Conservation (phyloP, 2,888 invertebrate genomes). For the Cantharis nigra region DNA sequence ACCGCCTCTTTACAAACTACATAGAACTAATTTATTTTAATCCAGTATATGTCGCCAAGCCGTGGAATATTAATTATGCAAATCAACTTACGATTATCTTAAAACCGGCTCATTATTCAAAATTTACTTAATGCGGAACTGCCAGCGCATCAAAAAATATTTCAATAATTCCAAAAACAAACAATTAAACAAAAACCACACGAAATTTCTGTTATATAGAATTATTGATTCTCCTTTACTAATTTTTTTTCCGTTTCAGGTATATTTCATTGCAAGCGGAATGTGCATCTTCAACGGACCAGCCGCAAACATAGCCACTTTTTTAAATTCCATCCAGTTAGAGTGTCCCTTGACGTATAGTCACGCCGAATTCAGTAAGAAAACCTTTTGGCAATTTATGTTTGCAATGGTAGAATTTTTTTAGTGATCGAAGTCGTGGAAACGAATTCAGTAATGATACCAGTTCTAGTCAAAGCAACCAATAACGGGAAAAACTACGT, state of each 20-base stretch:
- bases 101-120: too few species aligned
- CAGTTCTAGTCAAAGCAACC: not conserved
- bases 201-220: too few species aligned
- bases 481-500: not conserved
- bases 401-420: not conserved
- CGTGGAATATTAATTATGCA: too few species aligned
- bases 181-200: too few species aligned
- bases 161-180: too few species aligned
- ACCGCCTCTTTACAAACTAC: too few species aligned
- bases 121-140: too few species aligned
- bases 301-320: conserved; percentile 70
- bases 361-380: conserved; percentile 71
- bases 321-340: conserved; percentile 65
- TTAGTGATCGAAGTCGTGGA: not conserved
- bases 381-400: not conserved
- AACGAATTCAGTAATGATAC: not conserved
- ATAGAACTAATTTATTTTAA: too few species aligned
- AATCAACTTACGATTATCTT: too few species aligned
- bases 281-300: conserved; percentile 71
- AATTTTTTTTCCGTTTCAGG: conserved; percentile 30
- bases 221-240: too few species aligned
- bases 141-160: too few species aligned
- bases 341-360: conserved; percentile 78
- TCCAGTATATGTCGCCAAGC: too few species aligned
- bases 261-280: conserved; percentile 63